These are phyloP conservation scores for Colinus virginianus DNA, from an alignment of 2,113 vertebrate species.

Conservation along the genomic window DNA sequence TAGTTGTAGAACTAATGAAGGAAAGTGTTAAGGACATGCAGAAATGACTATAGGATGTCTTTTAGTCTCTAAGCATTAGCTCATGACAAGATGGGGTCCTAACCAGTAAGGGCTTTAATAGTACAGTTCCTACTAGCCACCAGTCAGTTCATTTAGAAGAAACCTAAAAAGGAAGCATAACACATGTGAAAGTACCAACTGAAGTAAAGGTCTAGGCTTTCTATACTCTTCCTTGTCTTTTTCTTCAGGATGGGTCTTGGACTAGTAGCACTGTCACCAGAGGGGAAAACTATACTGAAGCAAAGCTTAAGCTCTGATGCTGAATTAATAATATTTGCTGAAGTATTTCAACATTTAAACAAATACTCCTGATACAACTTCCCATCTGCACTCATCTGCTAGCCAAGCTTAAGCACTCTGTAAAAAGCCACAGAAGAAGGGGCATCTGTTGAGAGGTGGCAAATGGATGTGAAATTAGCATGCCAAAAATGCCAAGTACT, in stretches of 20 bases:
- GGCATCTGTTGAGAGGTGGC: neutral
- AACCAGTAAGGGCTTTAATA: neutral
- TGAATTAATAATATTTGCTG: neutral
- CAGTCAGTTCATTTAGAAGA: neutral
- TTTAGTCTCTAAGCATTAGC: neutral
- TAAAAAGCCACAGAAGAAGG: neutral
- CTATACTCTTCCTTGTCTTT: neutral
- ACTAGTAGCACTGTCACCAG: neutral
- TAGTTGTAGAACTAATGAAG: neutral
- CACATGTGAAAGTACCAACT: neutral
- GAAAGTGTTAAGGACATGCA: neutral
- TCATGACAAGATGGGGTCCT: neutral
- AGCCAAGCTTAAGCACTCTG: neutral
- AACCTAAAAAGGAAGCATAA: neutral
- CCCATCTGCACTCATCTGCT: neutral
- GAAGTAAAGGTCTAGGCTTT: neutral
- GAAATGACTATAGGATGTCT: neutral
- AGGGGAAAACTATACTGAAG: neutral
- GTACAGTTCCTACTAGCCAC: neutral
- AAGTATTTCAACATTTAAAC: neutral
- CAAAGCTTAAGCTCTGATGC: neutral
- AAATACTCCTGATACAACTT: neutral
- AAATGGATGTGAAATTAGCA: neutral
- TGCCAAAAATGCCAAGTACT: neutral
- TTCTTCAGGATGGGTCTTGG: neutral